phyloP scores from a whole-genome alignment of 2,888 invertebrate species.

The Acrobeloides nanus region DNA sequence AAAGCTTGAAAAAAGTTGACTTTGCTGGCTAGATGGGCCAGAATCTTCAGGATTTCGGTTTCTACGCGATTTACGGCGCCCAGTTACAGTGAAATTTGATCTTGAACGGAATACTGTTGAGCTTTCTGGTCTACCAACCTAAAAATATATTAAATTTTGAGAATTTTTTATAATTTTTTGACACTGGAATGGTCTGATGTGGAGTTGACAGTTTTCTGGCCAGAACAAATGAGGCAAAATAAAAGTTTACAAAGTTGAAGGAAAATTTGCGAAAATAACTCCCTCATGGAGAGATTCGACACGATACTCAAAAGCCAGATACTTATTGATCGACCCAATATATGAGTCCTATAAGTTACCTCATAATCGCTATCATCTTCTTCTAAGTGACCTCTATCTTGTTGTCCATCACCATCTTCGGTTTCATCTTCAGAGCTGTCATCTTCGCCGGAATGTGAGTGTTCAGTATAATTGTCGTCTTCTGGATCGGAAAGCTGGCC shows the following conservation, averaged over 20 bases:
- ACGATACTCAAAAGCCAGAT: neutral
- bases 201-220: no score
- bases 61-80: conserved; percentile 7
- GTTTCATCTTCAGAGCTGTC: neutral
- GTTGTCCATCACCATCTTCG: no score
- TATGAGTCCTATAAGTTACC: conserved; percentile 9
- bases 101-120: conserved; percentile 15
- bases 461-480: neutral
- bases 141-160: conserved; percentile 4
- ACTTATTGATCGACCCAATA: no score
- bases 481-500: neutral
- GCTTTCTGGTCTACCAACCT: conserved; percentile 11
- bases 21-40: neutral
- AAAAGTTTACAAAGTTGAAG: no score
- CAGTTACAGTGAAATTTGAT: conserved; percentile 11
- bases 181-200: no score
- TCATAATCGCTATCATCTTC: conserved; percentile 19
- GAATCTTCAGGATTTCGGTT: no score
- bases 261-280: no score
- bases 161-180: conserved; percentile 1
- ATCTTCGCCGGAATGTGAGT: conserved; percentile 13
- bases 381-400: no score
- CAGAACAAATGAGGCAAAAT: no score
- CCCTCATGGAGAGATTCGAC: no score
- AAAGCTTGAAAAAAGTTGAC: neutral